phyloP scores from a whole-genome alignment of 2,113 vertebrate species.

The Actenoides hombroni region DNA sequence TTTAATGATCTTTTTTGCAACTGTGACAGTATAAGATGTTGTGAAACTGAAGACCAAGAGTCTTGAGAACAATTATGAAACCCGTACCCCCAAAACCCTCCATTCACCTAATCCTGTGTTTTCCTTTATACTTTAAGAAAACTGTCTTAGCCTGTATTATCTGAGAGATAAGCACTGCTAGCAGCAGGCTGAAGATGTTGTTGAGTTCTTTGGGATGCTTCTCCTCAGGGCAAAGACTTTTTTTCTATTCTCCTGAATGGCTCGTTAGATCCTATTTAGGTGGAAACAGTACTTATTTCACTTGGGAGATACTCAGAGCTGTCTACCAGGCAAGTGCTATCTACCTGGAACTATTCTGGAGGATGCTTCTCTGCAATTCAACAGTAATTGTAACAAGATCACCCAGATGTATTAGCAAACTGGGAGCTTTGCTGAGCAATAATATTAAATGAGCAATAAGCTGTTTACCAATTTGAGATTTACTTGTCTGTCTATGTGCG shows the following conservation, averaged over 20 bases:
- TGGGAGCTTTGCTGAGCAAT: neutral
- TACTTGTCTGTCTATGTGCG: neutral
- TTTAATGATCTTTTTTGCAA: neutral
- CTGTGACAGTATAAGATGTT: neutral
- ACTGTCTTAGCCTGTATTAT: neutral
- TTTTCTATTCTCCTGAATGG: neutral
- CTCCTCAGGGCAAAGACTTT: neutral
- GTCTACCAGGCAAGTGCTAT: neutral
- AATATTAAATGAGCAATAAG: slow-evolving; percentile 17
- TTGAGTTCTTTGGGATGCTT: slow-evolving; percentile 8
- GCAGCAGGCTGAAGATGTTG: neutral
- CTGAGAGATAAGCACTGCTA: neutral
- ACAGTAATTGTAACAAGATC: slow-evolving; percentile 9
- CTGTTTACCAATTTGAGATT: neutral
- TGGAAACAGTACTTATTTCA: slow-evolving; percentile 21
- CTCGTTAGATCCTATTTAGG: slow-evolving; percentile 30
- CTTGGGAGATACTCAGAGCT: neutral
- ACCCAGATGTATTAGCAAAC: neutral
- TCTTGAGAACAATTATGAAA: neutral
- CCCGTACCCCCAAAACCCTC: neutral
- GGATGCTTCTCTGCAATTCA: neutral
- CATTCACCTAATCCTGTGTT: neutral
- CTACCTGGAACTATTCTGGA: slow-evolving; percentile 7
- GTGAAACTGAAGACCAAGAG: neutral
- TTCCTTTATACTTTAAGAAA: neutral